Evolutionary conservation across 2,797 vertebrate species (phyloP), one percentile per base, ranked within the genome.

Genomic region (Siniperca obscura): DNA sequence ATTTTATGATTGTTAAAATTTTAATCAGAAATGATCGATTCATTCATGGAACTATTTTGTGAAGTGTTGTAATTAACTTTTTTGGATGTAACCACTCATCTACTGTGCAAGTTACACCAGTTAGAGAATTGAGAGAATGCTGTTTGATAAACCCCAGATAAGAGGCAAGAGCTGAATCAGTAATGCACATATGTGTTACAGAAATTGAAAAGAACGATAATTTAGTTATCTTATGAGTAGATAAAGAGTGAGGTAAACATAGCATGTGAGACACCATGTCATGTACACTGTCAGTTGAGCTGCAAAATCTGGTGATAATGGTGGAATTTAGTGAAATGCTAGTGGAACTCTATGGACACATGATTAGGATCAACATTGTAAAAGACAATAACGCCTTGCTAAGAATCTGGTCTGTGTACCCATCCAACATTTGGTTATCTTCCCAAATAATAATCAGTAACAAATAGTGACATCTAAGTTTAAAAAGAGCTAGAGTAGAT

Each of bases 1-100:
- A 69, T 86, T 71, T 59, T 56, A 61, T 46, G 25, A 52, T 69
- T 60, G 17, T 59, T 48, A 12, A 50, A 73, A 84, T 78, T 67
- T 16, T 0, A 52, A 81, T 80, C 55, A 77, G 61, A 70, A 70
- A 73, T 34, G 14, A 13, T 82, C 44, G 57, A n/a, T 17, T 55
- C 22, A 12, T 74, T 81, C 4, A 10, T n/a, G 2, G 38, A n/a
- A 2, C n/a, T 19, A 8, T 53, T 59, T 53, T 42, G 16, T 56
- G 13, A 67, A 50, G 19, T 34, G 30, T 44, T 78, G 4, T 53
- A 50, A 56, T 72, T 52, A 3, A 12, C 11, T 9, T 21, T 50
- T 65, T n/a, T 27, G 14, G 27, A 0, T 27, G 21, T 7, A n/a
- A 12, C 13, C 16, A n/a, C 34, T 67, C 27, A 17, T 36, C 30